phyloP scores from a whole-genome alignment of 2,113 vertebrate species.

The Canis aureus region DNA sequence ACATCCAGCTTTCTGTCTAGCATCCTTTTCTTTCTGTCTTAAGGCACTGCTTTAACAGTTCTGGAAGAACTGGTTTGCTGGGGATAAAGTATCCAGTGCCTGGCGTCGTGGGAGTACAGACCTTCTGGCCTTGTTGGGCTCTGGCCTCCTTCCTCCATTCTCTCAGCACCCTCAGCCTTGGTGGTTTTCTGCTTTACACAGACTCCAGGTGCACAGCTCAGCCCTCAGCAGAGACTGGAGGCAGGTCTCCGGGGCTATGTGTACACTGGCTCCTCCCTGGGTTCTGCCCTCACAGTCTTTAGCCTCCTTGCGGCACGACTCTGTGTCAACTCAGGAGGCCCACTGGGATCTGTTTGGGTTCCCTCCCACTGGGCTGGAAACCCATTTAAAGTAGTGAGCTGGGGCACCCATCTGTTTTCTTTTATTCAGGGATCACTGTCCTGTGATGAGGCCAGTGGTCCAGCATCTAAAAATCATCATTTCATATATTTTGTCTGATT shows the following conservation, averaged over 20 bases:
- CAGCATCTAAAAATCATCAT: background rate
- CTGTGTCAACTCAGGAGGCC: background rate
- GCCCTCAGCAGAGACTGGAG: too few relatives aligned
- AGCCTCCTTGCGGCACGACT: background rate
- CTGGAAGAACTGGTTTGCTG: background rate
- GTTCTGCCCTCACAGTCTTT: background rate
- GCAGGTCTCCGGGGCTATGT: too few relatives aligned
- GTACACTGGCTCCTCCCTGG: background rate
- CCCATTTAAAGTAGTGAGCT: too few relatives aligned
- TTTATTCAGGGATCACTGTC: background rate
- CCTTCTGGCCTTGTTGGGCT: background rate
- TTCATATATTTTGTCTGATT: background rate
- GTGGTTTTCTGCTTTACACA: background rate
- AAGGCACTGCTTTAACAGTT: fast-evolving
- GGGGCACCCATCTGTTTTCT: background rate
- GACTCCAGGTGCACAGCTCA: background rate
- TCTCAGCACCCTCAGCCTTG: background rate
- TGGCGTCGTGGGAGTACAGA: fast-evolving
- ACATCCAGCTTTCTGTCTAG: background rate
- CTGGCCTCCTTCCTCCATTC: background rate
- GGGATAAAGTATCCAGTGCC: background rate
- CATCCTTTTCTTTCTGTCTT: background rate
- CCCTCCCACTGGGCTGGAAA: too few relatives aligned
- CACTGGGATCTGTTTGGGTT: background rate
- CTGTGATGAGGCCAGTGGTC: fast-evolving